phyloP scores from a whole-genome alignment of 2,797 vertebrate genomes.

The Fistularia commersonii region DNA sequence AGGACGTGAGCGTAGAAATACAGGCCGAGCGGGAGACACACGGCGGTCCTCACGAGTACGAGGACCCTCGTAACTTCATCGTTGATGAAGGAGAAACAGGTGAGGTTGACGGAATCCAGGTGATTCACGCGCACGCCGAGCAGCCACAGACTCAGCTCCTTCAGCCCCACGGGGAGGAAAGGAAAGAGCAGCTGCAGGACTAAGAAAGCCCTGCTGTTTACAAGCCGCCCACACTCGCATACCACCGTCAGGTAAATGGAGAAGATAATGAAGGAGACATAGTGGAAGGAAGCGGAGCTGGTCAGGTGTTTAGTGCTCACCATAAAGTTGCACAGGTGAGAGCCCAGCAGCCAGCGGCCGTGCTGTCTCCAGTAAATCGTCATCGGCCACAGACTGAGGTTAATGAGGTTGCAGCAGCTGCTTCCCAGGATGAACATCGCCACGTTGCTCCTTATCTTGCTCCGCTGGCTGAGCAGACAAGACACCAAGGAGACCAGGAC shows the following conservation, averaged over 20 bases:
- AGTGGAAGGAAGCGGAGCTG: constrained; percentile 62
- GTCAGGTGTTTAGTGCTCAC: constrained; percentile 61
- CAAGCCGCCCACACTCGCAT: constrained; percentile 38
- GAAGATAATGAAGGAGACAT: constrained; percentile 65
- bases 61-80: constrained; percentile 38
- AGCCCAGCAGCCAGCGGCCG: constrained; percentile 57
- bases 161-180: constrained; percentile 44
- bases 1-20: constrained; percentile 62
- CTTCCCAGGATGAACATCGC: constrained; percentile 59
- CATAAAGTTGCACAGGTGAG: constrained; percentile 62
- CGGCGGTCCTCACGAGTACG: constrained; percentile 34
- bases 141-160: constrained; percentile 51
- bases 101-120: constrained; percentile 49
- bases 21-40: constrained; percentile 48
- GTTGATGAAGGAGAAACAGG: constrained; percentile 66
- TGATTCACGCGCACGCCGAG: constrained; percentile 28
- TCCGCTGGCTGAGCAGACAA: constrained; percentile 39
- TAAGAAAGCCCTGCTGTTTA: constrained; percentile 43
- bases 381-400: constrained; percentile 61
- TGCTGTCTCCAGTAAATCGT: constrained; percentile 62
- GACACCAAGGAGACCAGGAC: constrained; percentile 51
- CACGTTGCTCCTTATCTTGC: constrained; percentile 63
- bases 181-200: constrained; percentile 57
- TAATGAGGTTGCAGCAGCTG: constrained; percentile 60
- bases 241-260: constrained; percentile 64